Percentiles rank a stretch among this genome's conserved stretches.
phyloP scores from a whole-genome alignment of 1,140 invertebrate species.

The Camponotus floridanus region DNA sequence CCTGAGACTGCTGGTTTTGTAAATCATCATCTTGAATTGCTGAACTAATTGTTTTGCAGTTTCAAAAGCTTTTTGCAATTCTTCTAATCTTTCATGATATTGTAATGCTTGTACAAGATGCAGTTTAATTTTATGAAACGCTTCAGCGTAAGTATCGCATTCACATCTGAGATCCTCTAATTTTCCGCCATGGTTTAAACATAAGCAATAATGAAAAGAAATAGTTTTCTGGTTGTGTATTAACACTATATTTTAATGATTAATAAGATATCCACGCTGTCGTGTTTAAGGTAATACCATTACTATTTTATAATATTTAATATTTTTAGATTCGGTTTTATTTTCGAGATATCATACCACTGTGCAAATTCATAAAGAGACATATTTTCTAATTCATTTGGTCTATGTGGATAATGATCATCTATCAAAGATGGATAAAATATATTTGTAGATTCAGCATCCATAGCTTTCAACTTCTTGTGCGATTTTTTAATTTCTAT shows the following conservation, averaged over 20 bases:
- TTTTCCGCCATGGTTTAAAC: conserved; percentile 72
- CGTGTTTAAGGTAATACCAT: neutral
- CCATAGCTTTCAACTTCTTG: conserved; percentile 68
- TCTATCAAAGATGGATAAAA: conserved; percentile 71
- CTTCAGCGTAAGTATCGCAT: neutral
- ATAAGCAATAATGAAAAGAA: conserved; percentile 75
- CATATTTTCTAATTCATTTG: conserved; percentile 66
- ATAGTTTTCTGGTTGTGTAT: conserved; percentile 73
- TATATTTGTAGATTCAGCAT: conserved; percentile 73
- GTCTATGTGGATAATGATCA: conserved; percentile 72
- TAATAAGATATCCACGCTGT: neutral
- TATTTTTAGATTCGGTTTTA: neutral
- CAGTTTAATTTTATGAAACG: conserved; percentile 3
- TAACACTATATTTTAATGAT: conserved; percentile 54
- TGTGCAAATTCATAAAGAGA: conserved; percentile 68
- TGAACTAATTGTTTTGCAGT: conserved; percentile 64
- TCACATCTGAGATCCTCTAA: conserved; percentile 70
- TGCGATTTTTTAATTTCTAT: too few relatives aligned
- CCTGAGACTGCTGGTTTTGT: neutral
- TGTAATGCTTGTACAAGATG: conserved; percentile 59
- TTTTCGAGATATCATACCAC: conserved; percentile 69
- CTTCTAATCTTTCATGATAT: conserved; percentile 71
- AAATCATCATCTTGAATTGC: conserved; percentile 24
- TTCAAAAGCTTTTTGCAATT: conserved; percentile 67
- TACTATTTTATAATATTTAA: conserved; percentile 10